Base-by-base conservation (phyloP, 2,797 vertebrate genomes). In the Lithobates sylvaticus region DNA sequence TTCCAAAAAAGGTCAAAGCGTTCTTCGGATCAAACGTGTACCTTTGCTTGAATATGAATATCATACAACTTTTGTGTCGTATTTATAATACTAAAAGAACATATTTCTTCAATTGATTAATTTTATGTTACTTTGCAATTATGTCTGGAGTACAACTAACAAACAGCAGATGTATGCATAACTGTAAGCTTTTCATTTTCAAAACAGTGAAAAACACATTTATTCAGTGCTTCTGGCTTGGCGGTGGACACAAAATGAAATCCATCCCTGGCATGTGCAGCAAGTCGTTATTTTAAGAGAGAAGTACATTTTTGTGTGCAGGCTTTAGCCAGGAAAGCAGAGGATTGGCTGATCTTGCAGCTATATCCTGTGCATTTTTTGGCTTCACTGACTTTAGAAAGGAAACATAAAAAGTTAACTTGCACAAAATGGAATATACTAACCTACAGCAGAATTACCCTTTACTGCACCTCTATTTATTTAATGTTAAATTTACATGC, bases 161-260 rank as follows among this genome's bases (percentile, higher is more conserved):
- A 78, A 42, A 42, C 58, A 73, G 82, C 86, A 87, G 86, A 87
- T 87, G 86, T 72, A 78, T 74, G 32, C 74, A 67, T 78, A 68
- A 78, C n/a, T 72, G 23, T 58, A 16, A 39, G 36, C 29, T 65
- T 73, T 76, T 83, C 16, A 54, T 78, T 78, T 78, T 87, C 76
- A 83, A 39, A 86, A 75, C 80, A 78, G 74, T 64, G 15, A 47
- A 87, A 82, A 83, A 78, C 42, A 87, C 32, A 87, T 78, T 83
- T 83, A 58, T 12, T 69, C n/a, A 73, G 42, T 61, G 81, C 76
- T 87, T 78, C 86, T 87, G 86, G 75, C 81, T 87, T 87, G 80
- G 70, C 81, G 50, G 76, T 50, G 58, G 75, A 87, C 68, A 68
- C 67, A 27, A 26, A 71, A 83, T 67, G 27, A 77, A 83, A 70